These are phyloP conservation scores for Anseranas semipalmata DNA, from an alignment of 2,113 vertebrate species.

Conservation along the genomic window DNA sequence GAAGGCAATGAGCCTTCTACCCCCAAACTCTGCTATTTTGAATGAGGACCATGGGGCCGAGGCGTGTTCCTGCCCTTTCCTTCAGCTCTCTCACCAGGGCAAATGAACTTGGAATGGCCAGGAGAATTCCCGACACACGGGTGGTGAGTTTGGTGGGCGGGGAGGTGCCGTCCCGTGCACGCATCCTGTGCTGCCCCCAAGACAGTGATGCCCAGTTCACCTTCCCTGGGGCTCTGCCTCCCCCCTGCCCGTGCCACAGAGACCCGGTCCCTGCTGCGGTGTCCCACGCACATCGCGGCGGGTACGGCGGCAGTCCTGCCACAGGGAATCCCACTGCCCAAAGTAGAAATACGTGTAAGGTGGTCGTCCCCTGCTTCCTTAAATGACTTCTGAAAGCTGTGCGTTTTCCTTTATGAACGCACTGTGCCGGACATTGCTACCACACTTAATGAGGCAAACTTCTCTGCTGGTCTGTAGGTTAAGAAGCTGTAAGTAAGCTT, in stretches of 20 bases:
- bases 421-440: not conserved
- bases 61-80: not conserved
- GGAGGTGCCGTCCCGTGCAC: not conserved
- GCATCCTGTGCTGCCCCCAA: not conserved
- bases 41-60: rapidly evolving
- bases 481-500: not conserved
- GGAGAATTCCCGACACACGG: not conserved
- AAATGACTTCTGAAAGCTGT: not conserved
- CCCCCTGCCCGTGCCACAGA: not conserved
- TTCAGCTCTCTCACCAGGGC: not conserved
- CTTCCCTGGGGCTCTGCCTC: not conserved
- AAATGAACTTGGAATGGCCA: not conserved
- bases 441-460: not conserved
- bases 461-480: not conserved
- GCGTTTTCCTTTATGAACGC: not conserved
- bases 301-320: too few species aligned
- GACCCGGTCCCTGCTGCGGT: rapidly evolving
- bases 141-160: not conserved
- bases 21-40: not conserved
- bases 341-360: not conserved
- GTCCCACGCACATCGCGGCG: too few species aligned
- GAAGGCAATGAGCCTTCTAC: not conserved
- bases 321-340: not conserved
- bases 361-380: rapidly evolving
- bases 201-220: rapidly evolving